Percentiles rank a stretch among this genome's conserved stretches.
phyloP scores from a whole-genome alignment of 1,140 invertebrate species.

The Phymorhynchus buccinoides region DNA sequence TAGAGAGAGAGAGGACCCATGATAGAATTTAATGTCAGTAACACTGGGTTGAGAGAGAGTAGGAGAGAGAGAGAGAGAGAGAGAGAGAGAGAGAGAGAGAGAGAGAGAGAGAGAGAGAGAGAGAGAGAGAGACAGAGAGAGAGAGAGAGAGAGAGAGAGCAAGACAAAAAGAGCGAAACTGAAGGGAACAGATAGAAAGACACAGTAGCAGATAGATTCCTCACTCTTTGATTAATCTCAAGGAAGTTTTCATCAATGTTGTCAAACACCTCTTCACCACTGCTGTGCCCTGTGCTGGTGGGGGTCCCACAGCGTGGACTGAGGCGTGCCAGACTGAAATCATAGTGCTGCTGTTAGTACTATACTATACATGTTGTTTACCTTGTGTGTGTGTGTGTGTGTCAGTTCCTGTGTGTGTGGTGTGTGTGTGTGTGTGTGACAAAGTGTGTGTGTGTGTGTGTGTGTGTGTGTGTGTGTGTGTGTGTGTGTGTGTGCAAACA shows the following conservation, averaged over 20 bases:
- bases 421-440: background rate
- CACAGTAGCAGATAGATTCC: background rate
- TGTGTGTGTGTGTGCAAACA: background rate
- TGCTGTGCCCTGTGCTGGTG: conserved; percentile 45
- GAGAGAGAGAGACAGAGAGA: no score
- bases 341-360: no score
- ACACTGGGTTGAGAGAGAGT: no score
- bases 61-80: no score
- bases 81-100: no score
- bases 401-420: background rate
- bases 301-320: conserved; percentile 46
- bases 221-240: conserved; percentile 63
- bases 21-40: no score
- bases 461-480: background rate
- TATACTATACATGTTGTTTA: no score
- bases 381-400: background rate
- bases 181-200: no score
- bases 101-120: no score
- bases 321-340: conserved; percentile 59
- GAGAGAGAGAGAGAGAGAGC: no score
- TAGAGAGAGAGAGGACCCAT: no score
- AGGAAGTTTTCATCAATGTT: conserved; percentile 70
- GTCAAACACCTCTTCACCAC: conserved; percentile 64
- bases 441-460: background rate
- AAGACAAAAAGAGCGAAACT: no score